Base-by-base conservation (phyloP, 2,797 vertebrate genomes). In the Sylvia borin region DNA sequence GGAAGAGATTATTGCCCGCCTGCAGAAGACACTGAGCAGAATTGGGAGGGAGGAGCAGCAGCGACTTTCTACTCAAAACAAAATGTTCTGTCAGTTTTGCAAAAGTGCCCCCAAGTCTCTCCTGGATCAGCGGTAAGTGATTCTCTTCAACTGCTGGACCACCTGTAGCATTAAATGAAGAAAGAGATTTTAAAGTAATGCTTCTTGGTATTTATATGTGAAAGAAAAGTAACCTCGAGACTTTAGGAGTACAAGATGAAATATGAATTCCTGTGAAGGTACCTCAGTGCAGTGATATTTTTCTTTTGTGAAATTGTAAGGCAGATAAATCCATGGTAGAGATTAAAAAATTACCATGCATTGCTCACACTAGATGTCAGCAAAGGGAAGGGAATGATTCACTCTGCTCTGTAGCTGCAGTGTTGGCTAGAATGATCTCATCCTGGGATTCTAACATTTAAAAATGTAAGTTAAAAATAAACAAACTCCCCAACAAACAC, bases 11-110 rank as follows among this genome's bases (percentile, higher is more conserved):
- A 98, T 98, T 57, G 93, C 96, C 32, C 79, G 11, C 94, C 98
- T 99, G 66, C 97, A 98, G 97, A 98, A 97, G 88, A 98, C 98
- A 78, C 96, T 99, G 22, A 93, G 92, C 68, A 98, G 96, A 62
- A 67, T 95, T 15, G 95, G 96, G 75, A 95, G 95, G 82, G 98
- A 99, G 75, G 98, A 99, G 54, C 98, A 98, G 82, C 95, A 58
- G 10, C 97, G 98, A 2, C 17, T 97, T 32, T 78, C 97, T 47
- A 94, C 95, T 53, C 98, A 98, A 91, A 98, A 95, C 66, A 98
- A 96, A 91, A 97, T 97, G 22, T 98, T 98, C 81, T 98, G 98
- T 58, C 96, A 80, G 74, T 97, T 99, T 97, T 98, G 97, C 93
- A 97, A 83, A 70, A 97, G 95, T 91, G 96, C 97, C 11, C 96